A percentile compares a stretch with the other conserved stretches of the same genome.
Evolutionary conservation across 2,797 vertebrate genomes (phyloP).

Genomic region (Girardinus metallicus): DNA sequence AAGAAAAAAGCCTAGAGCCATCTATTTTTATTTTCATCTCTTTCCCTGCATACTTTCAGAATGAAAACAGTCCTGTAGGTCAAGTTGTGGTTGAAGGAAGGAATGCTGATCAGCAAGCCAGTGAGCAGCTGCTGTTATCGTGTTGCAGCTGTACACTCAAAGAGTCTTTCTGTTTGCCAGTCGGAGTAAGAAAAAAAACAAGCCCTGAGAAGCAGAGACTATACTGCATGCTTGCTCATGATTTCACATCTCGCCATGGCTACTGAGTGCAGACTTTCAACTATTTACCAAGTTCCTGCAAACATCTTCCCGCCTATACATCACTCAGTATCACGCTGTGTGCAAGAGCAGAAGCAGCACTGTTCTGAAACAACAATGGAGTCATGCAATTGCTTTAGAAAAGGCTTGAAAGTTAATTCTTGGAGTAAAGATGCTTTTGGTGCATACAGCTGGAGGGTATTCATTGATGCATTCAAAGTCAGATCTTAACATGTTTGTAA

Average conservation of each 20-base stretch:
- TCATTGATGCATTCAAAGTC: background rate
- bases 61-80: slow-evolving; percentile 26
- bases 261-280: slow-evolving; percentile 33
- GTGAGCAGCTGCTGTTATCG: slow-evolving; percentile 48
- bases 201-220: slow-evolving; percentile 27
- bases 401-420: slow-evolving; percentile 6
- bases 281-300: slow-evolving; percentile 40
- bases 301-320: slow-evolving; percentile 4
- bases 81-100: slow-evolving; percentile 36
- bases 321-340: slow-evolving; percentile 1
- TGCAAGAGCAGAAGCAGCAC: background rate
- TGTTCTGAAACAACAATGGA: background rate
- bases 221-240: slow-evolving; percentile 33
- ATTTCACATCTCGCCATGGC: slow-evolving; percentile 54
- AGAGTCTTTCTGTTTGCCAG: slow-evolving; percentile 64
- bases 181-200: slow-evolving; percentile 37
- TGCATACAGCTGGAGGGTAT: slow-evolving; percentile 3
- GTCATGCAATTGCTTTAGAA: background rate
- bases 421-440: slow-evolving; percentile 19
- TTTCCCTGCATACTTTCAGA: slow-evolving; percentile 23
- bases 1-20: background rate
- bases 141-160: slow-evolving; percentile 68
- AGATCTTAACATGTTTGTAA: background rate
- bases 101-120: slow-evolving; percentile 41
- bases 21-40: slow-evolving; percentile 2